phyloP scores from a whole-genome alignment of 2,888 invertebrate genomes.

The Morpho achilles region DNA sequence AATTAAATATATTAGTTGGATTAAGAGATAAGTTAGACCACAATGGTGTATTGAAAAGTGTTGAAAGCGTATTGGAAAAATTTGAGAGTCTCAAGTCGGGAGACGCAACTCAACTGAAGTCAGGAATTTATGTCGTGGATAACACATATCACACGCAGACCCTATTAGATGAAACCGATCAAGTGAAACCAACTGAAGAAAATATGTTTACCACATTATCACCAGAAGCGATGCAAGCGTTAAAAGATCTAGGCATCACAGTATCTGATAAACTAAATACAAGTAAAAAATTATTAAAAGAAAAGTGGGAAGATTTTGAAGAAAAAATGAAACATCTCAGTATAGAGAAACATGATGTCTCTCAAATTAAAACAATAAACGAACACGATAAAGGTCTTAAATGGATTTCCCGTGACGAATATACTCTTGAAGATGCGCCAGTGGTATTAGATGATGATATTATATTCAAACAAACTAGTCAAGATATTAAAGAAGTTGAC shows the following conservation, averaged over 20 bases:
- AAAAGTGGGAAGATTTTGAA: conserved; percentile 69
- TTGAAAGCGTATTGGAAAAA: conserved; percentile 56
- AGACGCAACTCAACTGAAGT: conserved; percentile 67
- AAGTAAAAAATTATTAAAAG: conserved; percentile 74
- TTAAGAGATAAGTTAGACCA: conserved; percentile 71
- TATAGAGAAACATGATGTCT: conserved; percentile 44
- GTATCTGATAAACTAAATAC: conserved; percentile 74
- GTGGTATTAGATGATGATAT: conserved; percentile 50
- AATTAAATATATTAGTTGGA: conserved; percentile 73
- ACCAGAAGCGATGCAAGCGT: conserved; percentile 70
- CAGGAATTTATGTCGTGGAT: conserved; percentile 79
- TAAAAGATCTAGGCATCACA: conserved; percentile 70
- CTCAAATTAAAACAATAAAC: conserved; percentile 25
- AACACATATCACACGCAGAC: conserved; percentile 62
- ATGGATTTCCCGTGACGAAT: conserved; percentile 42
- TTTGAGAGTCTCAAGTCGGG: conserved; percentile 56
- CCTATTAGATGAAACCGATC: conserved; percentile 42
- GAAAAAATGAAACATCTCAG: conserved; percentile 53
- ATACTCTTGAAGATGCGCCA: conserved; percentile 34
- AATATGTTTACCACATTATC: conserved; percentile 55
- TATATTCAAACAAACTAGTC: conserved; percentile 71
- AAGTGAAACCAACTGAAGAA: conserved; percentile 42
- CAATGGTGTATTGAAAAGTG: conserved; percentile 55
- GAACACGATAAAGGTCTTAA: conserved; percentile 36
- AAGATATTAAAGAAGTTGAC: conserved; percentile 59